These are phyloP conservation scores for Hyles vespertilio DNA, from an alignment of 1,140 invertebrate species.

Conservation along the genomic window DNA sequence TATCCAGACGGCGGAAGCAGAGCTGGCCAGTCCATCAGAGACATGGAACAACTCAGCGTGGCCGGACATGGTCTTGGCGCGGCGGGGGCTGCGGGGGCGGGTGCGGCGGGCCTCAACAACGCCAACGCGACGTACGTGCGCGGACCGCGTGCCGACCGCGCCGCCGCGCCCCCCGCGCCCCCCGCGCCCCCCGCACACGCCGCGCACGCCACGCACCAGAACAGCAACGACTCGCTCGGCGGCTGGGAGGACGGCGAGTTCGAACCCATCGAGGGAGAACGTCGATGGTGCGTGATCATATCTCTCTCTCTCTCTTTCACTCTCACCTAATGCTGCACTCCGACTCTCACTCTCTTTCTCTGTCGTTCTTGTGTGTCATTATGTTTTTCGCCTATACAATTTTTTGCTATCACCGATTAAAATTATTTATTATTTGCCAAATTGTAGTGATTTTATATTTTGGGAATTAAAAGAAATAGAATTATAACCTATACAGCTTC, in stretches of 20 bases:
- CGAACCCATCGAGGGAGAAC: conserved; percentile 83
- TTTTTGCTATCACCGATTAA: too few relatives aligned
- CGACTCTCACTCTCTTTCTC: too few relatives aligned
- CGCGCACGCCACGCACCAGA: conserved; percentile 67
- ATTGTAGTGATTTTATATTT: too few relatives aligned
- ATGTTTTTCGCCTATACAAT: too few relatives aligned
- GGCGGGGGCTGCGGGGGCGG: too few relatives aligned
- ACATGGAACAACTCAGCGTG: conserved; percentile 75
- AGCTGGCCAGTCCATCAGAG: conserved; percentile 72
- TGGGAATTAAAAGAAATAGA: too few relatives aligned
- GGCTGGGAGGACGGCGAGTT: conserved; percentile 89
- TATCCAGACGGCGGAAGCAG: conserved; percentile 64
- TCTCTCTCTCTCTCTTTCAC: too few relatives aligned
- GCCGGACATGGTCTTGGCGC: conserved; percentile 44
- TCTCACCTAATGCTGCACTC: too few relatives aligned
- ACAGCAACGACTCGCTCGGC: conserved; percentile 75
- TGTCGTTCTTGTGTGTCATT: too few relatives aligned
- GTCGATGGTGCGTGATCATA: conserved; percentile 38
- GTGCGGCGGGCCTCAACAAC: conserved; percentile 42
- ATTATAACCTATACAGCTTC: too few relatives aligned
- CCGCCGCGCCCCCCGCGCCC: background rate
- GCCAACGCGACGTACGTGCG: conserved; percentile 63
- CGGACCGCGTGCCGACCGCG: conserved; percentile 1
- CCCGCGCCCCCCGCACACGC: conserved; percentile 37
- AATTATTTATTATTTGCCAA: too few relatives aligned